Percentiles rank a stretch among this genome's conserved stretches.
phyloP scores from a whole-genome alignment of 2,888 invertebrate genomes.

The Machimus atricapillus region DNA sequence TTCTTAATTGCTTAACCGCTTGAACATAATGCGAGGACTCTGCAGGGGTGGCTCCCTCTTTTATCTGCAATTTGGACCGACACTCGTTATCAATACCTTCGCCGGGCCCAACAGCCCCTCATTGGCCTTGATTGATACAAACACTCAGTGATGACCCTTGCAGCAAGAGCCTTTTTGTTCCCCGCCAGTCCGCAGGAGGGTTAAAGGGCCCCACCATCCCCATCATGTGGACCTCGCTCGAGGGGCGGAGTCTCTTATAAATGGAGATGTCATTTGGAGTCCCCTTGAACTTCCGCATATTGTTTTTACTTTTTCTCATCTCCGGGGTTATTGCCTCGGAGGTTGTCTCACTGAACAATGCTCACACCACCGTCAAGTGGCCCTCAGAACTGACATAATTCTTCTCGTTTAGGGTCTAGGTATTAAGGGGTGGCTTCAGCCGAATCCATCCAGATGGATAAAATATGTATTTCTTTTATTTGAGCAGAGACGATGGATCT shows the following conservation, averaged over 20 bases:
- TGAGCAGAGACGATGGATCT: background rate
- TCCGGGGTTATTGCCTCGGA: constrained; percentile 1
- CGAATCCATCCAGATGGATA: background rate
- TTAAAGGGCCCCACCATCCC: background rate
- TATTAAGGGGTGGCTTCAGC: background rate
- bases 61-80: background rate
- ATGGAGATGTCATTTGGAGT: constrained; percentile 13
- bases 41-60: background rate
- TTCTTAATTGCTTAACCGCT: constrained; percentile 35
- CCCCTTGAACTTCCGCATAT: constrained; percentile 25
- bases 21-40: background rate
- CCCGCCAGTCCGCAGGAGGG: background rate
- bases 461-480: background rate
- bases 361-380: constrained; percentile 15
- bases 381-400: constrained; percentile 28
- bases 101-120: background rate
- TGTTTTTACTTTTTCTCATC: background rate
- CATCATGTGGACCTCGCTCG: background rate
- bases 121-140: constrained; percentile 21
- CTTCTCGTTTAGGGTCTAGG: background rate
- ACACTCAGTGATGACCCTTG: background rate
- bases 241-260: background rate
- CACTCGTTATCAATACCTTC: constrained; percentile 11
- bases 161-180: background rate
- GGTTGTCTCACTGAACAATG: background rate